phyloP scores from a whole-genome alignment of 53 echinoderm and acorn worm species.

The Patiria pectinifera region DNA sequence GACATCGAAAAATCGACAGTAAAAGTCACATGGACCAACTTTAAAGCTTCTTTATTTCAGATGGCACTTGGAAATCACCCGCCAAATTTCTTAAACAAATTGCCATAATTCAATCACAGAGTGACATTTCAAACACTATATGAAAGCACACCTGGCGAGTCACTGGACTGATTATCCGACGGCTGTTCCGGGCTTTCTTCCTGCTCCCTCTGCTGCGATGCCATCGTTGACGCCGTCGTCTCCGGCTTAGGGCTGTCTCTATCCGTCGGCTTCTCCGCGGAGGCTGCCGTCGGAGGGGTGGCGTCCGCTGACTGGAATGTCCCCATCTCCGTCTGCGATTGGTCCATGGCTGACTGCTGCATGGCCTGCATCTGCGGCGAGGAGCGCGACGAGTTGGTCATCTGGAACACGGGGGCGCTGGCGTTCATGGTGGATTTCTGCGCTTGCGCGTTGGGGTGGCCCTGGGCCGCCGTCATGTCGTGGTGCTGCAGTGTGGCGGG shows the following conservation, averaged over 20 bases:
- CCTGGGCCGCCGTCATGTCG: neutral
- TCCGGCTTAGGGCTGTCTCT: constrained; percentile 49
- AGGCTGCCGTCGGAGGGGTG: neutral
- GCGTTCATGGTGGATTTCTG: constrained; percentile 97
- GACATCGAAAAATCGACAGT: too few species aligned
- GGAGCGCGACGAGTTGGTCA: constrained; percentile 78
- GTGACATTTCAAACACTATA: neutral
- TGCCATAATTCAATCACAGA: too few species aligned
- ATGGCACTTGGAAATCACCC: too few species aligned
- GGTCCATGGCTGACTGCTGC: constrained; percentile 68
- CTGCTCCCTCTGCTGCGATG: constrained; percentile 49
- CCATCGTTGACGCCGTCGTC: constrained; percentile 19
- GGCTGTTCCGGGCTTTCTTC: constrained; percentile 50
- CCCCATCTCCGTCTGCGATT: constrained; percentile 58
- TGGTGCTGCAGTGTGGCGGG: constrained; percentile 40
- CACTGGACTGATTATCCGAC: constrained; percentile 34
- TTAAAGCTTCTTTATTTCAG: neutral
- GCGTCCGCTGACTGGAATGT: constrained; percentile 46
- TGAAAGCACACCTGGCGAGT: constrained; percentile 23
- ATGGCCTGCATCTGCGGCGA: constrained; percentile 80
- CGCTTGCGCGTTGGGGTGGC: constrained; percentile 18
- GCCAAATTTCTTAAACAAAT: too few species aligned
- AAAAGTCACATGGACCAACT: too few species aligned
- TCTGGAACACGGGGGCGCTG: constrained; percentile 93
- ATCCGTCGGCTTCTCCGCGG: constrained; percentile 48